Percentiles rank a stretch among this genome's conserved stretches.
phyloP scores from a whole-genome alignment of 2,797 vertebrate species.

The Liasis olivaceus region DNA sequence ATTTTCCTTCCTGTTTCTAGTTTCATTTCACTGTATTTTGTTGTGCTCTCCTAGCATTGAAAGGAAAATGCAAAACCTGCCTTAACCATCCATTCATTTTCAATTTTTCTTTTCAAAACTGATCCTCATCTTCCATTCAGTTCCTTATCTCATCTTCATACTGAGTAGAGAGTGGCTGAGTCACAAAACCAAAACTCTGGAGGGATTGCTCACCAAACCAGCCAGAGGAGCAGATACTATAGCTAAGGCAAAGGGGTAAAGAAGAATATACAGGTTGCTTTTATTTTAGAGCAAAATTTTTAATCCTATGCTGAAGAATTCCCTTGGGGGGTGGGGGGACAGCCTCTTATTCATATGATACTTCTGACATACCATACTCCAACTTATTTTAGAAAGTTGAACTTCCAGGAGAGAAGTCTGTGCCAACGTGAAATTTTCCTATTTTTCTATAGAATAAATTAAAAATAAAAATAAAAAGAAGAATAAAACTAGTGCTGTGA shows the following conservation, averaged over 20 bases:
- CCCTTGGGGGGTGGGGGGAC: conserved; percentile 20
- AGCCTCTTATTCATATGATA: conserved; percentile 44
- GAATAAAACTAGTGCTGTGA: conserved; percentile 54
- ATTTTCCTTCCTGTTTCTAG: not conserved
- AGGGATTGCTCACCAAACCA: conserved; percentile 57
- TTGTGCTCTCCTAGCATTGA: not conserved
- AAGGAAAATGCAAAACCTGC: not conserved
- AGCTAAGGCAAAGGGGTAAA: conserved; percentile 43
- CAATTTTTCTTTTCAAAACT: conserved; percentile 29
- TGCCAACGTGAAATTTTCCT: conserved; percentile 39
- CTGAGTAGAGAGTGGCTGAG: conserved; percentile 52
- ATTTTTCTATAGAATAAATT: not conserved
- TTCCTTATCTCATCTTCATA: conserved; percentile 54
- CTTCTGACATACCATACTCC: conserved; percentile 23
- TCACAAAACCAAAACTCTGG: conserved; percentile 45
- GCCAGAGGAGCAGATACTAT: conserved; percentile 50
- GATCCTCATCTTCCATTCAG: not conserved
- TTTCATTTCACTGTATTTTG: not conserved
- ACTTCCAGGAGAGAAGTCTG: conserved; percentile 53
- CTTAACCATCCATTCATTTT: not conserved
- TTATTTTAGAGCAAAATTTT: conserved; percentile 58
- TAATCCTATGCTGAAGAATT: conserved; percentile 56
- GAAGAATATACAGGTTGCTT: conserved; percentile 30
- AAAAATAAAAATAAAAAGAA: conserved; percentile 23
- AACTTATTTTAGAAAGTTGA: conserved; percentile 58